Evolutionary conservation across 2,888 invertebrate genomes (phyloP).

Genomic region (Megamerina dolium): DNA sequence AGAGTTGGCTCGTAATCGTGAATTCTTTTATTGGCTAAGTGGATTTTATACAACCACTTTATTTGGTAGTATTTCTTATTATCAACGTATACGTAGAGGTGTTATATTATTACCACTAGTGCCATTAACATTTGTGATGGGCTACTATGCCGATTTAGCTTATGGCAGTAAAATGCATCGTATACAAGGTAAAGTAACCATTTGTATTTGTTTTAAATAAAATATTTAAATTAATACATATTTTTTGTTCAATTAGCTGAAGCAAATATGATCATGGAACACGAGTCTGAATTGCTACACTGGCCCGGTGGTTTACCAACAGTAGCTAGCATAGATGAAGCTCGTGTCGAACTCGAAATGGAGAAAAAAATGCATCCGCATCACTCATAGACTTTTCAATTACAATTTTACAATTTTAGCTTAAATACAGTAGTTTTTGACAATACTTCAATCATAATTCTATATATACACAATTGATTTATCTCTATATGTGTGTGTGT

Average conservation of each 20-base stretch:
- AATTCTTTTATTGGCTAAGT: slow-evolving; percentile 67
- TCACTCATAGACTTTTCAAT: slow-evolving; percentile 38
- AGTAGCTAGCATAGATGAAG: slow-evolving; percentile 64
- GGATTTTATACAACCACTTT: slow-evolving; percentile 60
- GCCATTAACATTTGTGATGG: slow-evolving; percentile 64
- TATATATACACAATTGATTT: too few species aligned
- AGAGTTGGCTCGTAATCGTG: slow-evolving; percentile 64
- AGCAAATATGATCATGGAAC: slow-evolving; percentile 73
- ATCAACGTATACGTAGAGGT: slow-evolving; percentile 57
- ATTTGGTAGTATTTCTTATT: slow-evolving; percentile 53
- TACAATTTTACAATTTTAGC: slow-evolving; percentile 3
- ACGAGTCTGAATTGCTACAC: slow-evolving; percentile 63
- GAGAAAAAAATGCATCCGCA: slow-evolving; percentile 61
- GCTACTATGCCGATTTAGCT: slow-evolving; percentile 69
- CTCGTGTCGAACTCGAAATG: slow-evolving; percentile 59
- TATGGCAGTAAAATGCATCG: slow-evolving; percentile 72
- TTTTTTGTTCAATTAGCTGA: slow-evolving; percentile 52
- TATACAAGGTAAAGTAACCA: slow-evolving; percentile 59
- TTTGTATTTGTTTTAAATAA: slow-evolving; percentile 8
- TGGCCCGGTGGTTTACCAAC: slow-evolving; percentile 71
- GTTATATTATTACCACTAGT: slow-evolving; percentile 61
- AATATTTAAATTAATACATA: background rate
- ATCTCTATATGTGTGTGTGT: too few species aligned
- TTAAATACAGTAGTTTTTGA: too few species aligned
- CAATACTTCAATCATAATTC: too few species aligned